Base-by-base conservation (phyloP, 1,140 invertebrate species). In the Lepidurus arcticus region DNA sequence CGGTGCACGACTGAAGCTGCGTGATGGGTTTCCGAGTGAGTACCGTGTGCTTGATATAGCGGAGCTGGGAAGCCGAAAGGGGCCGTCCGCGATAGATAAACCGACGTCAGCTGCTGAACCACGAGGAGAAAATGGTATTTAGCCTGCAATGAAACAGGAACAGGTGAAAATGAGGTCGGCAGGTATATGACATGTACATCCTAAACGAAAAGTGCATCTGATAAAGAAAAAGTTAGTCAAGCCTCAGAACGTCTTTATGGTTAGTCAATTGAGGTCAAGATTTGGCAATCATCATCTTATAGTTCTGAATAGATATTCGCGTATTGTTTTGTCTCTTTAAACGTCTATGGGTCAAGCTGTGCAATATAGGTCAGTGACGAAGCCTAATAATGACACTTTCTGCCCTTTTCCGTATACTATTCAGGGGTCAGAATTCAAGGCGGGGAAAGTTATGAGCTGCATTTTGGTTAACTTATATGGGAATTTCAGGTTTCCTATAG, bases 1-100 rank as follows among this genome's bases (percentile, higher is more conserved):
- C 53, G 53, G 53, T 65, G 53, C 53, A 65, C 53, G 53, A 65
- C 53, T 65, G 53, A 65, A 65, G 53, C 53, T 65, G 53, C n/a
- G 53, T 65, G 53, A 13, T 65, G 53, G 53, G 16, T 65, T 65
- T 65, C 34, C 53, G 9, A 65, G 53, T 65, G 53, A 34, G 45
- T 65, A 65, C 53, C 13, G 53, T 65, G 53, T 65, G 53, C 53
- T 65, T 65, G 16, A 65, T 65, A 65, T 65, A 65, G 53, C 53
- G 53, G 53, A 65, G 53, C 53, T 65, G 53, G n/a, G 53, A 65
- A 65, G 53, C 53, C 53, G 13, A 65, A 65, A 65, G 53, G 53
- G 53, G 53, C 53, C 53, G 53, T 65, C 53, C 53, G 53, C 21
- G 53, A 65, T 21, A 13, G 53, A 65, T 21, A 65, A 65, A 65